Conservation (phyloP, 1,140 invertebrate genomes). For the Hetaerina americana region DNA sequence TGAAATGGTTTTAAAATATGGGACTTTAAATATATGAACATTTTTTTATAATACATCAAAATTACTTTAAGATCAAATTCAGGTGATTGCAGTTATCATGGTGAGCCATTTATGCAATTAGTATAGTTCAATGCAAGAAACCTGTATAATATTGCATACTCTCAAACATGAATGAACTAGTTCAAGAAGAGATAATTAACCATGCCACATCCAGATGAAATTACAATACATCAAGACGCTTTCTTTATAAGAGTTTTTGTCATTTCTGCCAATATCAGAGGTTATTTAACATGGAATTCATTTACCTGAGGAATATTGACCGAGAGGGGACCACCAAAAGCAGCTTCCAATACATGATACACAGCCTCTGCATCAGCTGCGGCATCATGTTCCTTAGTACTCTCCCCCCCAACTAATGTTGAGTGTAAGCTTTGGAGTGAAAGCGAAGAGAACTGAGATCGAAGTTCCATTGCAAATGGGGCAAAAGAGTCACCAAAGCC, state of each 20-base stretch:
- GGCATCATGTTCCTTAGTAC: constrained; percentile 6
- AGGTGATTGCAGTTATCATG: too few relatives aligned
- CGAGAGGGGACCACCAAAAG: constrained; percentile 4
- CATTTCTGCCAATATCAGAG: background rate
- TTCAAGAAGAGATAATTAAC: background rate
- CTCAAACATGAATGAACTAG: too few relatives aligned
- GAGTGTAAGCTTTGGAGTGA: constrained; percentile 5
- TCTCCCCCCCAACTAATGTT: constrained; percentile 1
- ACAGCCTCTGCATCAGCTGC: constrained; percentile 5
- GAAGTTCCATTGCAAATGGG: constrained; percentile 4
- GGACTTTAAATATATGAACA: too few relatives aligned
- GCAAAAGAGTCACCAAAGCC: constrained; percentile 8
- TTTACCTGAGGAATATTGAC: constrained; percentile 7
- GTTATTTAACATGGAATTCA: background rate
- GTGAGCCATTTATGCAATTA: background rate
- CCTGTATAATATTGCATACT: too few relatives aligned
- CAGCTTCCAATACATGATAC: background rate
- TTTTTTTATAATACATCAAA: too few relatives aligned
- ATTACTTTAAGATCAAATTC: too few relatives aligned
- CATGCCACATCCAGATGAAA: too few relatives aligned
- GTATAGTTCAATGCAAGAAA: too few relatives aligned
- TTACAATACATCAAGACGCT: too few relatives aligned
- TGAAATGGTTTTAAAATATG: too few relatives aligned
- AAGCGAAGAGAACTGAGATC: background rate
- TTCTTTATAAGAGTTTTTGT: background rate